Evolutionary conservation across 2,113 vertebrate species (phyloP).

Genomic region (Nycticryphes semicollaris): DNA sequence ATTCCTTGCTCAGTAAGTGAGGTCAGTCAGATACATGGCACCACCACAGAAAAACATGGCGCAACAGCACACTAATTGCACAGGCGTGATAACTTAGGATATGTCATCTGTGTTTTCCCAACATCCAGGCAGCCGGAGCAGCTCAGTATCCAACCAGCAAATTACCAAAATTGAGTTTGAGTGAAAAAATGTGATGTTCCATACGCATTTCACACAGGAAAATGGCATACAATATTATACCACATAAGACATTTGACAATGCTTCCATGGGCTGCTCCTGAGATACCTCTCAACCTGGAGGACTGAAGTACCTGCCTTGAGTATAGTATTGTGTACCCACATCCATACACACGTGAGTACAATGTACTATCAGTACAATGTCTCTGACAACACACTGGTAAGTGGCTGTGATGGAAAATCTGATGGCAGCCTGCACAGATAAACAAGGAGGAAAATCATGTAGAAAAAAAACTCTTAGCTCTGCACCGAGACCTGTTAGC

Average conservation of each 20-base stretch:
- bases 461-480: background rate
- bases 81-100: background rate
- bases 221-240: background rate
- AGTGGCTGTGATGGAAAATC: background rate
- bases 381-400: background rate
- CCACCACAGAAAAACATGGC: background rate
- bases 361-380: background rate
- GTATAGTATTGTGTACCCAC: background rate
- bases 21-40: background rate
- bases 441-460: background rate
- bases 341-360: rapidly evolving
- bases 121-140: background rate
- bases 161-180: background rate
- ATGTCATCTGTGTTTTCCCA: background rate
- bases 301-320: background rate
- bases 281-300: background rate
- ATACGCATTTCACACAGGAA: background rate
- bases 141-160: background rate
- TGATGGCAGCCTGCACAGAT: background rate
- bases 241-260: background rate
- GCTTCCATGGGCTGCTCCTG: background rate
- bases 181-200: background rate
- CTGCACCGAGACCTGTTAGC: background rate
- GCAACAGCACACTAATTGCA: background rate
- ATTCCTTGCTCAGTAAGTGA: background rate